These are phyloP conservation scores for Drosophila punjabiensis DNA, from an alignment of 1,140 invertebrate genomes.

Conservation along the genomic window DNA sequence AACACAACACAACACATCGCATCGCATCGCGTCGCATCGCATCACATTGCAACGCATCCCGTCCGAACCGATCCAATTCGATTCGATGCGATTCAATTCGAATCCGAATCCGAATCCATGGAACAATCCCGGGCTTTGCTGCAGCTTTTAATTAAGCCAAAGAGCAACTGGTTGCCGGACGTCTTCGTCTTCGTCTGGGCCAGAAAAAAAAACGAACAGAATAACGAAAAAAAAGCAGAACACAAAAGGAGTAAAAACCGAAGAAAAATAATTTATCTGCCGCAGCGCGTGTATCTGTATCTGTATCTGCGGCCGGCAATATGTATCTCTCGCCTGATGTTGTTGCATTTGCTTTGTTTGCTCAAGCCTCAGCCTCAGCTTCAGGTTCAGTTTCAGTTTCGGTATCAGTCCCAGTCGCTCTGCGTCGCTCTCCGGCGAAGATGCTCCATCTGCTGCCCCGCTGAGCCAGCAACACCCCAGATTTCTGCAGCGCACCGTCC, in stretches of 20 bases:
- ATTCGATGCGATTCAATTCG: conserved; percentile 46
- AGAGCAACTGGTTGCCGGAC: conserved; percentile 72
- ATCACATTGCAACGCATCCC: conserved; percentile 46
- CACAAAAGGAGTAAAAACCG: conserved; percentile 30
- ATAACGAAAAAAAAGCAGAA: background rate
- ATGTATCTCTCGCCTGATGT: conserved; percentile 51
- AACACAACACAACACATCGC: background rate
- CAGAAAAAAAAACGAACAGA: conserved; percentile 6
- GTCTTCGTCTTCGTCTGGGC: conserved; percentile 51
- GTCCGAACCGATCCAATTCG: conserved; percentile 49
- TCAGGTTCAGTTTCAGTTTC: conserved; percentile 45
- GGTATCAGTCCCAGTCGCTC: conserved; percentile 20
- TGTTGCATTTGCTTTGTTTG: conserved; percentile 64
- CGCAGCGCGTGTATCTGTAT: conserved; percentile 62
- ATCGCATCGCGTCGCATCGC: conserved; percentile 28
- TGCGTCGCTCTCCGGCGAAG: conserved; percentile 21
- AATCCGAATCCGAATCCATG: conserved; percentile 62
- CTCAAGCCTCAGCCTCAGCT: conserved; percentile 65
- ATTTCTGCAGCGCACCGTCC: conserved; percentile 27
- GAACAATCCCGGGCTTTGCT: conserved; percentile 71
- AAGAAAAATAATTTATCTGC: conserved; percentile 79
- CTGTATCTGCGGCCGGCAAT: conserved; percentile 60
- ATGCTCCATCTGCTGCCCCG: conserved; percentile 55
- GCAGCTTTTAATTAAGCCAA: conserved; percentile 83
- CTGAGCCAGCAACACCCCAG: conserved; percentile 77